phyloP scores from a whole-genome alignment of 2,113 vertebrate genomes.

The Zonotrichia leucophrys region DNA sequence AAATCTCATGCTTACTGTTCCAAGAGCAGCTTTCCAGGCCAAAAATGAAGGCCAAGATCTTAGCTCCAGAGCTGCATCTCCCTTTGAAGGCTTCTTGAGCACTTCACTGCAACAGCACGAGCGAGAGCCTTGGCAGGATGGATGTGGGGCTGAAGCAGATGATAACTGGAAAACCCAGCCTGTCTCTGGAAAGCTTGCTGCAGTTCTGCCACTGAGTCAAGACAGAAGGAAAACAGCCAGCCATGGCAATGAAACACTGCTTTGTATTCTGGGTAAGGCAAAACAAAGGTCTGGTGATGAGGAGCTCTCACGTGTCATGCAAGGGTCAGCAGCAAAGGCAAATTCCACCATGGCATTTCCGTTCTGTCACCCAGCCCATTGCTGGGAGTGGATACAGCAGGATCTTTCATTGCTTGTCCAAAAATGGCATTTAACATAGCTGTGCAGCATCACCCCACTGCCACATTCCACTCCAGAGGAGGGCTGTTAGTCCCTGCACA shows the following conservation, averaged over 20 bases:
- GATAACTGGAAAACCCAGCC: background rate
- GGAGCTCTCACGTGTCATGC: background rate
- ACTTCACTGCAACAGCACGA: background rate
- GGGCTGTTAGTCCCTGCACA: background rate
- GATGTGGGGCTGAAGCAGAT: background rate
- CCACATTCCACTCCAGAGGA: background rate
- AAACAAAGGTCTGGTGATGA: slow-evolving; percentile 55
- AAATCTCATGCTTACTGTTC: slow-evolving; percentile 37
- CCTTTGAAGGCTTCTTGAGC: slow-evolving; percentile 8
- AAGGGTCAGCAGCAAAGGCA: slow-evolving; percentile 55
- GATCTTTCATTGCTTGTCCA: slow-evolving; percentile 5
- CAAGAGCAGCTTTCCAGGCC: slow-evolving; percentile 12
- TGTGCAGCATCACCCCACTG: background rate
- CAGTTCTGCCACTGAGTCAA: background rate
- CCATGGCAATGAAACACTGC: background rate
- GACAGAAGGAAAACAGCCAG: slow-evolving; percentile 19
- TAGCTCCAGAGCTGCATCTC: background rate
- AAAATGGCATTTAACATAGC: background rate
- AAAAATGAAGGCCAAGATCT: slow-evolving; percentile 10
- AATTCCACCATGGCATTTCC: slow-evolving; percentile 55
- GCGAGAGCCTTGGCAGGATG: background rate
- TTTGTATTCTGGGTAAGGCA: slow-evolving; percentile 33
- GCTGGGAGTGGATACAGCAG: background rate
- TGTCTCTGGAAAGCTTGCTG: background rate
- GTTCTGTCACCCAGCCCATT: background rate